phyloP scores from a whole-genome alignment of 2,113 vertebrate species.

The Sander lucioperca region DNA sequence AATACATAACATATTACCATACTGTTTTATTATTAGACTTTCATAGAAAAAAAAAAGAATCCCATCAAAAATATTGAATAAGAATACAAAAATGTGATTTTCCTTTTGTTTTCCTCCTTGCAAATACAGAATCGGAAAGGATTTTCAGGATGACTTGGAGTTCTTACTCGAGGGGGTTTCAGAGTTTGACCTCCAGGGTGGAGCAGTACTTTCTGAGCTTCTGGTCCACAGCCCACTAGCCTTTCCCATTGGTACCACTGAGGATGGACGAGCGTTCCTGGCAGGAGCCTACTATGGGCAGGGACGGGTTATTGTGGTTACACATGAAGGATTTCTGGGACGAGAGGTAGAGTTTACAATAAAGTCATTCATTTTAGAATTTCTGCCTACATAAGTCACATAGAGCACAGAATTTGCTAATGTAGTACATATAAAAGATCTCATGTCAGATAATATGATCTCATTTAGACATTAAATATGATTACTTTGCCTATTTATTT shows the following conservation, averaged over 20 bases:
- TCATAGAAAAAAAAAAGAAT: background rate
- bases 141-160: conserved; percentile 80
- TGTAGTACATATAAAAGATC: background rate
- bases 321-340: conserved; percentile 77
- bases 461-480: background rate
- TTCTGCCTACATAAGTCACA: background rate
- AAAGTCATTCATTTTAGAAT: background rate
- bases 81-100: background rate
- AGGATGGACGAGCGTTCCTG: conserved; percentile 68
- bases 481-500: background rate
- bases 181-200: conserved; percentile 73
- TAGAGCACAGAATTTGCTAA: background rate
- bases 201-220: conserved; percentile 69
- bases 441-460: background rate
- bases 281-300: conserved; percentile 83
- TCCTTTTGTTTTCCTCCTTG: background rate
- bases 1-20: background rate
- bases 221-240: conserved; percentile 81
- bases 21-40: background rate
- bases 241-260: conserved; percentile 79
- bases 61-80: background rate
- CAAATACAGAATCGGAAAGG: conserved; percentile 70
- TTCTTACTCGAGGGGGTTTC: conserved; percentile 78
- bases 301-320: conserved; percentile 77
- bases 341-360: conserved; percentile 44